Percentiles rank a stretch among this genome's conserved stretches.
Evolutionary conservation across 1,140 invertebrate genomes (phyloP).

Genomic region (Drosophila subpulchrella): DNA sequence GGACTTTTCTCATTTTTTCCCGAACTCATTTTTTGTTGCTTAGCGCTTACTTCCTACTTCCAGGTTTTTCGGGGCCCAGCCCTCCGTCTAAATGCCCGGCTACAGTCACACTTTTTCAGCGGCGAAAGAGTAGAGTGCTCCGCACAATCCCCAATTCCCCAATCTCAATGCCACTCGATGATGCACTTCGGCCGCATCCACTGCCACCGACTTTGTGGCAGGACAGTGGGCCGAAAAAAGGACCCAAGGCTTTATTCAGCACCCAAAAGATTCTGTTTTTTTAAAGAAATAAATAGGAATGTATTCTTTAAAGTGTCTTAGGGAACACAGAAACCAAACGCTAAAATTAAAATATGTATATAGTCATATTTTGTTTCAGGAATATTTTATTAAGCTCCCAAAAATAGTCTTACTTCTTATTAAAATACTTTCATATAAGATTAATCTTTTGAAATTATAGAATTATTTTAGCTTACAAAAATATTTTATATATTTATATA

Average conservation of each 20-base stretch:
- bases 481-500: not conserved
- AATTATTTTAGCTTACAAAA: not conserved
- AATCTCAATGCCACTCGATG: slow-evolving; percentile 71
- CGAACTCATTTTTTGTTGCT: slow-evolving; percentile 24
- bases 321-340: too few relatives aligned
- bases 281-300: too few relatives aligned
- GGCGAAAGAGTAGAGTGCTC: slow-evolving; percentile 27
- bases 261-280: too few relatives aligned
- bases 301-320: too few relatives aligned
- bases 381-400: too few relatives aligned
- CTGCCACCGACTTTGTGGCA: slow-evolving; percentile 43
- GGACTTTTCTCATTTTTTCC: slow-evolving; percentile 53
- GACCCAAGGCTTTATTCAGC: too few relatives aligned
- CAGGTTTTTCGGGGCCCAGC: slow-evolving; percentile 51
- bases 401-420: too few relatives aligned
- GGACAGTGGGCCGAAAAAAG: slow-evolving; percentile 20
- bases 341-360: too few relatives aligned
- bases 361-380: too few relatives aligned
- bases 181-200: slow-evolving; percentile 54
- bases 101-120: slow-evolving; percentile 61
- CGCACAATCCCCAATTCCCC: slow-evolving; percentile 25
- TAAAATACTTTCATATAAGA: too few relatives aligned
- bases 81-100: slow-evolving; percentile 15
- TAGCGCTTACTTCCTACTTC: slow-evolving; percentile 72
- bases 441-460: too few relatives aligned